Conservation (phyloP, 2,113 vertebrate species). For the Phalacrocorax aristotelis region DNA sequence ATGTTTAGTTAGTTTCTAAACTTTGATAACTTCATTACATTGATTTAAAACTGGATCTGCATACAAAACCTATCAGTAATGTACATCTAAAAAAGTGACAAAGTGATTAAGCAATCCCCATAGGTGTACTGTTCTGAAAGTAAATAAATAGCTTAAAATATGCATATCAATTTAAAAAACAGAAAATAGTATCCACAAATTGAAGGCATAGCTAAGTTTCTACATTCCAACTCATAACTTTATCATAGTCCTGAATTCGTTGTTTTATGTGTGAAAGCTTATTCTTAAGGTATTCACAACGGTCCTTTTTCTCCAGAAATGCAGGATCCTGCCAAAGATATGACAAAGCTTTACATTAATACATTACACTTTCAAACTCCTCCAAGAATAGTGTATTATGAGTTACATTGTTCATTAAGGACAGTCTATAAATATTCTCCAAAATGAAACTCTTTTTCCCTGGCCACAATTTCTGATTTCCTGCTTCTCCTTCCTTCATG, state of each 20-base stretch:
- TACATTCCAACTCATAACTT: constrained; percentile 90
- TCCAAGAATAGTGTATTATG: not conserved
- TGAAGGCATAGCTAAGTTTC: constrained; percentile 56
- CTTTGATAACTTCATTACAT: not conserved
- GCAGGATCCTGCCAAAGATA: constrained; percentile 84
- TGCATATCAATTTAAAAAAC: not conserved
- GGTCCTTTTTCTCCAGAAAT: constrained; percentile 90
- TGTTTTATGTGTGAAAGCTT: constrained; percentile 97
- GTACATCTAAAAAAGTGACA: not conserved
- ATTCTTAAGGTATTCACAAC: constrained; percentile 95
- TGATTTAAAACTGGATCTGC: not conserved
- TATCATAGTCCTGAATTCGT: constrained; percentile 94
- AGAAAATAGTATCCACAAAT: not conserved
- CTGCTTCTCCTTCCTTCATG: not conserved
- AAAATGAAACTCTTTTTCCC: not conserved
- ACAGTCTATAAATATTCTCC: not conserved
- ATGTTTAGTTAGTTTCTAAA: not conserved
- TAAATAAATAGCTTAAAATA: constrained; percentile 71
- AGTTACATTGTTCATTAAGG: not conserved
- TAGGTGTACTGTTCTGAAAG: not conserved
- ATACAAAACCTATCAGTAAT: not conserved
- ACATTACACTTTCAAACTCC: not conserved
- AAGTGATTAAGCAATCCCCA: constrained; percentile 14
- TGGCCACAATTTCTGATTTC: not conserved
- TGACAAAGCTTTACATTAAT: not conserved